Conservation (phyloP, 2,797 vertebrate genomes). For the Echiichthys vipera region DNA sequence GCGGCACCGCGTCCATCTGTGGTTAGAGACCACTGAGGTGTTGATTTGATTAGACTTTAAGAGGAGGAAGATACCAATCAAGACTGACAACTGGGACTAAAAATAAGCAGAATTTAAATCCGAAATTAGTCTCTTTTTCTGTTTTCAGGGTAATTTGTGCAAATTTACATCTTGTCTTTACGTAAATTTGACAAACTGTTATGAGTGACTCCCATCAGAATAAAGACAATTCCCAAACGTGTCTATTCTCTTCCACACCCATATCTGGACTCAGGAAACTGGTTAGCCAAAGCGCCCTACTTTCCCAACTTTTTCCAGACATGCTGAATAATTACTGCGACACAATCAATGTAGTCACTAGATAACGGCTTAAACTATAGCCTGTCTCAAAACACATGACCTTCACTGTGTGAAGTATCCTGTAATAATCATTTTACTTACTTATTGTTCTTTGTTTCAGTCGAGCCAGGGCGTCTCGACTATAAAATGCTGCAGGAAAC, state of each 20-base stretch:
- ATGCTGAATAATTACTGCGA: not conserved
- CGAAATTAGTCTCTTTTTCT: too few relatives aligned
- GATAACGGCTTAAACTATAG: not conserved
- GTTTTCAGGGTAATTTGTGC: not conserved
- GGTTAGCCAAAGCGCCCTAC: not conserved
- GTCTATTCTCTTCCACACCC: not conserved
- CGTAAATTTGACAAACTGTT: too few relatives aligned
- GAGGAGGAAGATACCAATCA: not conserved
- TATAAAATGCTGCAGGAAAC: not conserved
- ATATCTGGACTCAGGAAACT: not conserved
- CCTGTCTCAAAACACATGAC: not conserved
- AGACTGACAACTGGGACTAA: slow-evolving; percentile 7
- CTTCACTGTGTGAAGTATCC: too few relatives aligned
- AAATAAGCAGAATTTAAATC: not conserved
- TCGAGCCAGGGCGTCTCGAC: not conserved
- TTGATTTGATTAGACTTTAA: not conserved
- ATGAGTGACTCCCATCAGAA: not conserved
- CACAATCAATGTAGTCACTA: not conserved
- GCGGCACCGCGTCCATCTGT: slow-evolving; percentile 4
- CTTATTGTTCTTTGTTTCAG: not conserved
- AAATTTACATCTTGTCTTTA: not conserved
- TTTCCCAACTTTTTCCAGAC: not conserved
- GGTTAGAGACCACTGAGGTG: not conserved
- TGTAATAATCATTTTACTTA: too few relatives aligned
- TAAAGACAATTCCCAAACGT: not conserved